Base-by-base conservation (phyloP, 2,888 invertebrate genomes). In the Timema podura region DNA sequence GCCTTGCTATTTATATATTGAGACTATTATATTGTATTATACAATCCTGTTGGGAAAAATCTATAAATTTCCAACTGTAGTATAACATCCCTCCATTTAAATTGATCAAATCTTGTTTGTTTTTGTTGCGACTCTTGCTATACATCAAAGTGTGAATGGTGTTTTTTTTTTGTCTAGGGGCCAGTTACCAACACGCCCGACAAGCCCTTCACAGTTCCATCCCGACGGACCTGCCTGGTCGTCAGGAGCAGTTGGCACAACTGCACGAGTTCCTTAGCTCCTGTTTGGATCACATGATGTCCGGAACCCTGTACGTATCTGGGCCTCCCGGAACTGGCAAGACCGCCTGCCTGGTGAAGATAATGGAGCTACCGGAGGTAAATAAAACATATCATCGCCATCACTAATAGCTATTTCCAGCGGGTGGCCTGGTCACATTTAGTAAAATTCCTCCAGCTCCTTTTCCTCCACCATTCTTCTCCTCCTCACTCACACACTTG, bases 251-350 rank as follows among this genome's bases (percentile, higher is more conserved):
- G 82, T 85, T 92, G 9, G 80, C 84, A 5, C 86, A 87, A 76
- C 82, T 98, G 16, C 83, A 86, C 45, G 80, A 82, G 5, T 95
- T 94, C 80, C 83, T 98, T 67, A 80, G 81, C 13, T 82, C 84
- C 10, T 89, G 92, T 79, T 79, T 95, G 69, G 79, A 86, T 5
- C 83, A 85, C 1, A 83, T 86, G 74, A 84, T 84, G 48, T 91
- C 96, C 0, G 92, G 91, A 0, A 93, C 95, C 16, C 79, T 98
- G 68, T 99, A 98, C 80, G 88, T 99, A 59, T 97, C 96, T 54
- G 98, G 98, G 0, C 95, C 96, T 45, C 98, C 98, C 0, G 99
- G 98, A 6, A 98, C 98, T 0, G 98, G 96, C 1, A 98, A 98
- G 83, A 97, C 97, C 0, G 96, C 96, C 0, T 91, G 92, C 72